phyloP scores from a whole-genome alignment of 2,113 vertebrate species.

The Calyptomena viridis region DNA sequence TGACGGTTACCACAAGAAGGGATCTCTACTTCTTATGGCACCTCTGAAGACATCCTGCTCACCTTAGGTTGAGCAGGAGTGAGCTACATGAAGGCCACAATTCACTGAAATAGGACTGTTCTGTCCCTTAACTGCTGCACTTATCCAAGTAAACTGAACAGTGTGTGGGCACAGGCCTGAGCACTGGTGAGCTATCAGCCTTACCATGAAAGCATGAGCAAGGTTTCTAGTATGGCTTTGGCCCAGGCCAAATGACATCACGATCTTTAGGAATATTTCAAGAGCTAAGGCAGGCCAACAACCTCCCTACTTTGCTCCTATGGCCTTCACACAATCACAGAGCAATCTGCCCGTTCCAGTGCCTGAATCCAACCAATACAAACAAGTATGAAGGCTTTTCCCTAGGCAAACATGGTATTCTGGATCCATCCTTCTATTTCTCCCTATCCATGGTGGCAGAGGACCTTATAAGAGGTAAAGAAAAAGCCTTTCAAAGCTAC shows the following conservation, averaged over 20 bases:
- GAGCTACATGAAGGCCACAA: background rate
- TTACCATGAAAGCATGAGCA: background rate
- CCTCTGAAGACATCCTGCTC: background rate
- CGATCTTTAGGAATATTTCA: rapidly evolving
- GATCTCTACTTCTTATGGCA: background rate
- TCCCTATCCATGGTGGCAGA: background rate
- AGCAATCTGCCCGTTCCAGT: background rate
- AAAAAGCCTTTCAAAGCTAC: background rate
- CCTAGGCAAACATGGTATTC: background rate
- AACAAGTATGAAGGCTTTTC: background rate
- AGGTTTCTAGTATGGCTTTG: background rate
- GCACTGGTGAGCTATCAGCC: background rate
- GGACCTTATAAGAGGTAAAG: background rate
- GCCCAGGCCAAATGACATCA: background rate
- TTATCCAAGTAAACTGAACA: background rate
- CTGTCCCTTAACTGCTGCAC: background rate
- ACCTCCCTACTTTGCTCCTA: background rate
- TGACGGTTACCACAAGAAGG: background rate
- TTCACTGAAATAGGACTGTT: background rate
- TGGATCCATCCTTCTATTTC: background rate
- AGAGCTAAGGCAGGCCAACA: background rate
- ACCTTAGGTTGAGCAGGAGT: background rate
- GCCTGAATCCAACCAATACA: background rate
- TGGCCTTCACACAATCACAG: background rate
- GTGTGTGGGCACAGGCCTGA: background rate